Evolutionary conservation across 2,888 invertebrate genomes (phyloP).

Genomic region (Xylota sylvarum): DNA sequence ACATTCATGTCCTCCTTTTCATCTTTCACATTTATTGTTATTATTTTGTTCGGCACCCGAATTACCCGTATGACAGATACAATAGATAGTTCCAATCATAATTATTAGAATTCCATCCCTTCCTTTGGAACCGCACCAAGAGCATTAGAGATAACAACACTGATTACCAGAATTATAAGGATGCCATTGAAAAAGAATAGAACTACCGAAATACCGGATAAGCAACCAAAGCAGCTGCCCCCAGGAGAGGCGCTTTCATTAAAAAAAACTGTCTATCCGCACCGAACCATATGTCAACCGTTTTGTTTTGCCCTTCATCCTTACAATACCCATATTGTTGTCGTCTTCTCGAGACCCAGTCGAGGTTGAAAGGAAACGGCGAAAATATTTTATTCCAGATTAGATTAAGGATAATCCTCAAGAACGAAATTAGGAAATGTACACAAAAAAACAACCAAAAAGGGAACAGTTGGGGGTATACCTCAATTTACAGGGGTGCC

Average conservation of each 20-base stretch:
- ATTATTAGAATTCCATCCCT: slow-evolving; percentile 67
- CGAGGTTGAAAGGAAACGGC: slow-evolving; percentile 46
- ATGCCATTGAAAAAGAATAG: slow-evolving; percentile 40
- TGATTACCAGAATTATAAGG: slow-evolving; percentile 72
- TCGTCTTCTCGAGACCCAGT: slow-evolving; percentile 27
- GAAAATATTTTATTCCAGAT: slow-evolving; percentile 67
- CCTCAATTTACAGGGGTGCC: slow-evolving; percentile 26
- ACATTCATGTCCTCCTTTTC: slow-evolving; percentile 1
- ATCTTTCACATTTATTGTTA: slow-evolving; percentile 7
- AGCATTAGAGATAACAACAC: slow-evolving; percentile 71
- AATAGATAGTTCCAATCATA: slow-evolving; percentile 38
- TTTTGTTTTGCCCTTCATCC: slow-evolving; percentile 22
- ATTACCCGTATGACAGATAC: slow-evolving; percentile 65
- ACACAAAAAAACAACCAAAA: slow-evolving; percentile 37
- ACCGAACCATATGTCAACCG: slow-evolving; percentile 61
- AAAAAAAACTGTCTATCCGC: slow-evolving; percentile 19
- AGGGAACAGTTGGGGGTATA: slow-evolving; percentile 22
- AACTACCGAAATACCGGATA: slow-evolving; percentile 52
- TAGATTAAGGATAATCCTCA: slow-evolving; percentile 74
- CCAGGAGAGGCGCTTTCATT: slow-evolving; percentile 44
- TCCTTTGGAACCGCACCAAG: slow-evolving; percentile 22
- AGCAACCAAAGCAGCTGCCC: slow-evolving; percentile 56
- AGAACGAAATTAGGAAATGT: slow-evolving; percentile 70
- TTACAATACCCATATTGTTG: slow-evolving; percentile 43
- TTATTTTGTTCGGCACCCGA: slow-evolving; percentile 50